Evolutionary conservation across 53 echinoderm and acorn worm genomes (phyloP), one percentile per base, ranked within the genome.

Genomic region (Echinometra lucunter): DNA sequence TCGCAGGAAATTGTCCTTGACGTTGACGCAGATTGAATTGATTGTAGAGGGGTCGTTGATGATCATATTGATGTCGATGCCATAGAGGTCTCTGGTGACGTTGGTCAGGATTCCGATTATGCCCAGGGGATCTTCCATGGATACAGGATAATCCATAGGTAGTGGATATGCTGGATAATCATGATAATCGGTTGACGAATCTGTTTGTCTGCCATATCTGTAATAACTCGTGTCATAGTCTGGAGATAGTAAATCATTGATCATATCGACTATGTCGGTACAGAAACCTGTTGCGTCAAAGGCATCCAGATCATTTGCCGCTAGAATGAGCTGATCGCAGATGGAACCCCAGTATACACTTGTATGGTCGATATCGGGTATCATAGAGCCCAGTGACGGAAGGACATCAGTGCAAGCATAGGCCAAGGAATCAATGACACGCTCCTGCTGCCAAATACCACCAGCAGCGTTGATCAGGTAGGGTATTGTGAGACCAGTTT

Each of bases 371-470:
- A 47, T 16, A 6, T 47, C n/a, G 2, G 34, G 12, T n/a, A 47
- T n/a, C 53, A 27, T 21, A 3, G 28, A 85, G 17, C 85, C 49
- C 3, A 49, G 45, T 3, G 7, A 45, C 27, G 49, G 53, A 27
- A 85, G 28, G 45, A 85, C 85, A 45, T 53, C 1, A 13, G 49
- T 47, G 47, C 85, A 85, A 0, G 53, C 85, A 49, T 85, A 85
- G 15, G 47, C 45, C 85, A 85, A 1, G 85, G 53, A 53, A 47
- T 85, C 85, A n/a, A 49, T 85, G 35, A 49, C 49, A n/a, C 85
- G 53, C 0, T 35, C 35, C 85, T 85, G n/a, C 85, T 85, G 85
- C 85, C 53, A 85, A 23, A 85, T 85, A 6, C 45, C 85, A 28
- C 85, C 85, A 85, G 7, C 49, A 49, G 85, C 85, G 19, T 45